Percentiles rank a stretch among this genome's conserved stretches.
phyloP scores from a whole-genome alignment of 1,140 invertebrate species.

The Agraylea sexmaculata region DNA sequence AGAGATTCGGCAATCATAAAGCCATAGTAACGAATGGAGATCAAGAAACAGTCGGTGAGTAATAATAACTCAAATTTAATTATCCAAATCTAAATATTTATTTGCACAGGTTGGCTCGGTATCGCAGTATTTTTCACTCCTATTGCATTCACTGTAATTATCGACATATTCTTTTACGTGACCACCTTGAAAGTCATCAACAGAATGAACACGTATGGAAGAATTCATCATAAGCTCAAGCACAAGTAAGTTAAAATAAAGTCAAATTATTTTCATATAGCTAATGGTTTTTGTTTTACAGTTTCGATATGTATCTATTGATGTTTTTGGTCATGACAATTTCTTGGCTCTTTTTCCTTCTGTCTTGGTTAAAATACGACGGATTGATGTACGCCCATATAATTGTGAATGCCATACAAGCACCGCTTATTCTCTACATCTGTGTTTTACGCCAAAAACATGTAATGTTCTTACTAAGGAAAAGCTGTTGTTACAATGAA shows the following conservation, averaged over 20 bases:
- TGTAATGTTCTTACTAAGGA: constrained; percentile 61
- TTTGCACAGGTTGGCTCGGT: constrained; percentile 55
- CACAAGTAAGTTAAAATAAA: constrained; percentile 46
- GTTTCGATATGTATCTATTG: constrained; percentile 66
- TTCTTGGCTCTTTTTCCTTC: constrained; percentile 58
- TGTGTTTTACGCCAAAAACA: constrained; percentile 63
- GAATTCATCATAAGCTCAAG: constrained; percentile 74
- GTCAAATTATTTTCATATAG: constrained; percentile 5
- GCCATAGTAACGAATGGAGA: constrained; percentile 38
- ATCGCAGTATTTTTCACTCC: constrained; percentile 70
- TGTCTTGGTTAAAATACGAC: constrained; percentile 60
- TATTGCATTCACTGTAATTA: constrained; percentile 61
- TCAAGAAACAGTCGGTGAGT: constrained; percentile 51
- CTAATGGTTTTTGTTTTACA: constrained; percentile 34
- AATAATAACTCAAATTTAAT: too few relatives aligned
- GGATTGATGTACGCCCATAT: constrained; percentile 60
- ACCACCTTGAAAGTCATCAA: constrained; percentile 68
- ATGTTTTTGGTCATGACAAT: constrained; percentile 59
- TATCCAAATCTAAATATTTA: constrained; percentile 5
- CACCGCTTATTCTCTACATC: constrained; percentile 60
- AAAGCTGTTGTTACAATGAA: constrained; percentile 62
- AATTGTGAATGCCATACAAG: constrained; percentile 57
- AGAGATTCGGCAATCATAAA: constrained; percentile 22
- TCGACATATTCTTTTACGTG: constrained; percentile 66
- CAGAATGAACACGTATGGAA: constrained; percentile 64